These are phyloP conservation scores for Andricus quercusramuli DNA, from an alignment of 2,888 invertebrate species.

Conservation along the genomic window DNA sequence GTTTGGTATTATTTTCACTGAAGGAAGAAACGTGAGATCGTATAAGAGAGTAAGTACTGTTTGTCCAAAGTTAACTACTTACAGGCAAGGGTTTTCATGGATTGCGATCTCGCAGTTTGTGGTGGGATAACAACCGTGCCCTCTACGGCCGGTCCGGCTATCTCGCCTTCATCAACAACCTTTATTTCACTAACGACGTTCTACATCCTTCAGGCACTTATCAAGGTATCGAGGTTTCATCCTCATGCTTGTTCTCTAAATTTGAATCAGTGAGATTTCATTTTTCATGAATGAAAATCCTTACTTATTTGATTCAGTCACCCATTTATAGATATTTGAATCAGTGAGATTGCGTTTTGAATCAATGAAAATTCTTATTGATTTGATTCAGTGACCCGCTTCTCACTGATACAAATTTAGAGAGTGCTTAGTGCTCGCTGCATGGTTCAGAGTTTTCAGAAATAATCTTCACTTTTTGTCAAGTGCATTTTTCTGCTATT, in stretches of 20 bases:
- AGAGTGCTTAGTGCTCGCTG: slow-evolving; percentile 46
- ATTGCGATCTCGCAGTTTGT: slow-evolving; percentile 74
- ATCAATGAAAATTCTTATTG: too few species aligned
- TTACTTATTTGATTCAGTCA: too few species aligned
- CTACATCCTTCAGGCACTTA: slow-evolving; percentile 70
- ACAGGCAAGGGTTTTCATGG: slow-evolving; percentile 73
- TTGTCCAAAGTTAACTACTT: slow-evolving; percentile 57
- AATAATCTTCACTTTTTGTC: neutral
- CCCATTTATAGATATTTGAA: too few species aligned
- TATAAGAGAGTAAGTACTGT: slow-evolving; percentile 32
- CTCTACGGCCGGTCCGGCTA: slow-evolving; percentile 71
- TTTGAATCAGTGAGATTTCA: too few species aligned
- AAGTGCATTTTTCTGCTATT: neutral
- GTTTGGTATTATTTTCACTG: neutral
- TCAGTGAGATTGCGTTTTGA: too few species aligned
- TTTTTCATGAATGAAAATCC: too few species aligned
- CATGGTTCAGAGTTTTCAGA: slow-evolving; percentile 37
- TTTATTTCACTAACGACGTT: slow-evolving; percentile 76
- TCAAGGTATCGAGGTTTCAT: slow-evolving; percentile 71
- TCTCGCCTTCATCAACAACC: slow-evolving; percentile 74
- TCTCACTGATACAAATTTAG: too few species aligned
- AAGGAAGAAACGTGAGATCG: slow-evolving; percentile 24
- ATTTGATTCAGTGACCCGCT: too few species aligned
- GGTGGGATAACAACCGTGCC: slow-evolving; percentile 71
- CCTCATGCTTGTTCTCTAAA: slow-evolving; percentile 46